phyloP scores from a whole-genome alignment of 30 jellyfish, hydroid and myxozoan genomes.

The Pelagia noctiluca region DNA sequence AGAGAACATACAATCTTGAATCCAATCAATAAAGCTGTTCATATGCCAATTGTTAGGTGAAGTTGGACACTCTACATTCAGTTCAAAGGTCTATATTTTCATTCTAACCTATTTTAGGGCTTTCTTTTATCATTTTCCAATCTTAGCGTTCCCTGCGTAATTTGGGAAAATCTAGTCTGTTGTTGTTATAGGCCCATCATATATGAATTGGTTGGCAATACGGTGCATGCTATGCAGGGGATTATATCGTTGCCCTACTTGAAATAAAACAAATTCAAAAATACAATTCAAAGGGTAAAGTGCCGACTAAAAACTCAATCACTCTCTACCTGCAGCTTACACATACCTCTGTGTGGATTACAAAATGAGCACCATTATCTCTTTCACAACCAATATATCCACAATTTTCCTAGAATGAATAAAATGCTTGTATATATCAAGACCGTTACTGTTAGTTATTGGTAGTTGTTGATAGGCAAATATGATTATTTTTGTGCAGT shows the following conservation, averaged over 20 bases:
- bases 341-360: not conserved
- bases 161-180: not conserved
- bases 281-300: no score
- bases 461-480: not conserved
- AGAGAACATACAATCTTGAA: not conserved
- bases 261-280: no score
- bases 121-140: not conserved
- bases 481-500: not conserved
- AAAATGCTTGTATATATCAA: not conserved
- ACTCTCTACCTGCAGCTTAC: not conserved
- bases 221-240: not conserved
- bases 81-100: no score
- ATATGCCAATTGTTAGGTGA: not conserved
- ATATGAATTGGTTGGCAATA: not conserved
- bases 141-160: not conserved
- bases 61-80: not conserved
- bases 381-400: not conserved
- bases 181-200: not conserved
- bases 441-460: no score
- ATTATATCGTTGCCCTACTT: not conserved
- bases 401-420: not conserved
- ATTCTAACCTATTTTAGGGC: not conserved
- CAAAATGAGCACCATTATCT: not conserved
- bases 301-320: not conserved
- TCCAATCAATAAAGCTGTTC: not conserved